phyloP scores from a whole-genome alignment of 1,140 invertebrate species.

The Drosophila persimilis region DNA sequence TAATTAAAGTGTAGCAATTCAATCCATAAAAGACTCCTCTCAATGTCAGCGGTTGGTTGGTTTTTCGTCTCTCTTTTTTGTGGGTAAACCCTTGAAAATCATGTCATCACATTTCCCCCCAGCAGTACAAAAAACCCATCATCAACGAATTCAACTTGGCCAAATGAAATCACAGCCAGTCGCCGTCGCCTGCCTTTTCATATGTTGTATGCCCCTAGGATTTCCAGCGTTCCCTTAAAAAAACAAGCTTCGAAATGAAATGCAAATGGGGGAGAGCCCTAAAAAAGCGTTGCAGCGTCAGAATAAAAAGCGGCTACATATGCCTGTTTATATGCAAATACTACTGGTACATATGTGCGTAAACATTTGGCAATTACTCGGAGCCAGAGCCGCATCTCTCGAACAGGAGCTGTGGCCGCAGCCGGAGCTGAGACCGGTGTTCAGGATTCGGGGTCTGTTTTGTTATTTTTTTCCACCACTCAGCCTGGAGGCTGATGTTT shows the following conservation, averaged over 20 bases:
- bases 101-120: conserved; percentile 29
- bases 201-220: conserved; percentile 40
- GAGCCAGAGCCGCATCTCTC: conserved; percentile 21
- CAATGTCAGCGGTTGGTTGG: conserved; percentile 13
- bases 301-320: conserved; percentile 74
- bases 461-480: conserved; percentile 32
- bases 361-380: conserved; percentile 79
- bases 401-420: too few species aligned
- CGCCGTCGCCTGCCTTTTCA: conserved; percentile 25
- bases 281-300: conserved; percentile 53
- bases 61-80: too few species aligned
- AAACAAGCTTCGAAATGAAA: conserved; percentile 57
- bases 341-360: conserved; percentile 73
- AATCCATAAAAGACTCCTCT: conserved; percentile 21
- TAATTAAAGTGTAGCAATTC: conserved; percentile 38
- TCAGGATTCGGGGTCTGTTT: background rate
- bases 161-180: conserved; percentile 41
- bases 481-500: conserved; percentile 44
- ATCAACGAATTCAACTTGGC: conserved; percentile 16
- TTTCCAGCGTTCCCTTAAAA: conserved; percentile 12
- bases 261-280: conserved; percentile 54
- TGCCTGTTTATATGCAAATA: conserved; percentile 79
- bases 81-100: conserved; percentile 30
- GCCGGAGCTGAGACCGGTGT: too few species aligned
- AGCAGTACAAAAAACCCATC: background rate